phyloP scores from a whole-genome alignment of 2,888 invertebrate genomes.

The Drosophila limbata region DNA sequence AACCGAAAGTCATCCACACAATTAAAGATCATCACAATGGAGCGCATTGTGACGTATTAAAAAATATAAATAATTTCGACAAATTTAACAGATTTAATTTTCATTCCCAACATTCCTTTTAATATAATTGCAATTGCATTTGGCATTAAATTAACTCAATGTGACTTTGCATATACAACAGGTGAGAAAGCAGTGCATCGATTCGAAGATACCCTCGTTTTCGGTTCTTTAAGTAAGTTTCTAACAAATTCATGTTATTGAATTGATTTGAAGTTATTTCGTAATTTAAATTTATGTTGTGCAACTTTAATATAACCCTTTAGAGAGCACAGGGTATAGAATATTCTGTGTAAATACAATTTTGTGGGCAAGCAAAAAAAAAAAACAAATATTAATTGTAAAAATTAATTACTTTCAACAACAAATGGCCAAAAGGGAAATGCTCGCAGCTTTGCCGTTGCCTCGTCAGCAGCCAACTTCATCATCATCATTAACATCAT shows the following conservation, averaged over 20 bases:
- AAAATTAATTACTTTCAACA: slow-evolving; percentile 57
- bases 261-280: not conserved
- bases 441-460: slow-evolving; percentile 21
- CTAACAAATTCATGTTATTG: not conserved
- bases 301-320: not conserved
- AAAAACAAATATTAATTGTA: slow-evolving; percentile 41
- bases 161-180: slow-evolving; percentile 14
- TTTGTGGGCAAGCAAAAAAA: slow-evolving; percentile 20
- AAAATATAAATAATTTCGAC: slow-evolving; percentile 7
- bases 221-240: not conserved
- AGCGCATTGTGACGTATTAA: not conserved
- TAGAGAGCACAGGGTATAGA: slow-evolving; percentile 1
- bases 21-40: slow-evolving; percentile 12
- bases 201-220: slow-evolving; percentile 9
- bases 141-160: slow-evolving; percentile 40
- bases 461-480: slow-evolving; percentile 4
- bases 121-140: slow-evolving; percentile 37
- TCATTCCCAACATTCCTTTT: slow-evolving; percentile 13
- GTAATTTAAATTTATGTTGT: not conserved
- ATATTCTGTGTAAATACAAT: slow-evolving; percentile 42
- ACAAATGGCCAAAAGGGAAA: slow-evolving; percentile 50
- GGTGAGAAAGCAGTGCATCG: not conserved
- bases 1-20: slow-evolving; percentile 9
- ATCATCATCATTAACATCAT: slow-evolving; percentile 5
- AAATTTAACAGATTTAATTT: slow-evolving; percentile 25